Conservation (phyloP, 2,888 invertebrate genomes). For the Lagria hirta region DNA sequence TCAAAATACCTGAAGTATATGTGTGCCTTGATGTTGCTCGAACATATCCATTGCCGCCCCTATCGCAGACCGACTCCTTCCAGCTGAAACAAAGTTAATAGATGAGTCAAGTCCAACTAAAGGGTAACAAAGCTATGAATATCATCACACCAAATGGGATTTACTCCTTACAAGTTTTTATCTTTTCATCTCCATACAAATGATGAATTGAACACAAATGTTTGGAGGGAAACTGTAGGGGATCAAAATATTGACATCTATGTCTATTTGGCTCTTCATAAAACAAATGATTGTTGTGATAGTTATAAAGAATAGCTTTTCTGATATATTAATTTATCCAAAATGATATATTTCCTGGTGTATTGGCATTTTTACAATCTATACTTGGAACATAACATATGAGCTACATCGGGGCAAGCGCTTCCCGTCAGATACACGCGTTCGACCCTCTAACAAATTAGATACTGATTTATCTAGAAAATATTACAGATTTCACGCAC, state of each 20-base stretch:
- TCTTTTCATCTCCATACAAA: conserved; percentile 14
- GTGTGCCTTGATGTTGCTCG: conserved; percentile 96
- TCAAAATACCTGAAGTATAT: conserved; percentile 95
- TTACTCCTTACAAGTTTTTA: conserved; percentile 24
- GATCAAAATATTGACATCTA: conserved; percentile 13
- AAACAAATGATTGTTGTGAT: conserved; percentile 28
- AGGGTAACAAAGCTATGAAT: conserved; percentile 37
- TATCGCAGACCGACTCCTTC: conserved; percentile 66
- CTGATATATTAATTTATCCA: conserved; percentile 35
- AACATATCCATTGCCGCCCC: conserved; percentile 84
- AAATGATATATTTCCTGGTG: conserved; percentile 36
- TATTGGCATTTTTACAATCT: conserved; percentile 38
- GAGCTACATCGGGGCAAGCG: conserved; percentile 32
- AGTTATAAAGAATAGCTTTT: conserved; percentile 25
- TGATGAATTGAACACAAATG: conserved; percentile 19
- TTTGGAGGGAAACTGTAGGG: conserved; percentile 13
- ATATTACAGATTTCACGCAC: too few species aligned
- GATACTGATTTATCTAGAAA: conserved; percentile 42
- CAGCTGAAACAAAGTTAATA: conserved; percentile 65
- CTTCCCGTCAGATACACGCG: conserved; percentile 32
- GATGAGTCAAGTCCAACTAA: conserved; percentile 29
- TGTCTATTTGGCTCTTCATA: conserved; percentile 18
- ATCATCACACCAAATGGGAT: conserved; percentile 33
- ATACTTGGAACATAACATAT: conserved; percentile 32
- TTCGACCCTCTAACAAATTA: conserved; percentile 42